Conservation (phyloP, 2,888 invertebrate genomes). For the Hybos culiciformis region DNA sequence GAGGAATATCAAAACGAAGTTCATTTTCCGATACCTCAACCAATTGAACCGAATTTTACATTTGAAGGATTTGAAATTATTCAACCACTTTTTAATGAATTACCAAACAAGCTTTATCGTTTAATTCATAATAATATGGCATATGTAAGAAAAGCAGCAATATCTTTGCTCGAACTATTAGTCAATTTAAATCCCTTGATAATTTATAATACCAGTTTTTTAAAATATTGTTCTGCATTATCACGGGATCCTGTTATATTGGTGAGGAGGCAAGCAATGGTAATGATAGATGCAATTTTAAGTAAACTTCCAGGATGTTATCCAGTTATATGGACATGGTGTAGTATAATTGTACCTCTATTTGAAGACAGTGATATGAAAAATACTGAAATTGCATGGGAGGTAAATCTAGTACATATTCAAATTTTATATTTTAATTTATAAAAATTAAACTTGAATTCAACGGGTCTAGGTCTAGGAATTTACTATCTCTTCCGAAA, state of each 20-base stretch:
- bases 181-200: conserved; percentile 26
- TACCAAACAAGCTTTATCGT: conserved; percentile 26
- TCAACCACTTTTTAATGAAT: conserved; percentile 19
- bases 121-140: conserved; percentile 23
- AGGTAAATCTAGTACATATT: conserved; percentile 5
- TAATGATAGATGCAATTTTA: conserved; percentile 25
- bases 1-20: conserved; percentile 22
- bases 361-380: conserved; percentile 27
- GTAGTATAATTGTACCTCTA: conserved; percentile 28
- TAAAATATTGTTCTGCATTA: conserved; percentile 22
- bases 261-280: conserved; percentile 27
- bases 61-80: conserved; percentile 26
- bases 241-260: conserved; percentile 23
- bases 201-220: conserved; percentile 31
- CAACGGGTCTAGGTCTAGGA: neutral
- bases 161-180: conserved; percentile 26
- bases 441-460: neutral
- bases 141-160: conserved; percentile 25
- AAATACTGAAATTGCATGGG: conserved; percentile 27
- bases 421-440: neutral
- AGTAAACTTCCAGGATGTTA: conserved; percentile 27
- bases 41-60: conserved; percentile 22
- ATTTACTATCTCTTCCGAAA: neutral
- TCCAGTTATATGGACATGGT: conserved; percentile 31
- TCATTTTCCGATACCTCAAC: conserved; percentile 22